Evolutionary conservation across 2,113 vertebrate genomes (phyloP), one percentile per base, ranked within the genome.

Genomic region (Egretta garzetta): DNA sequence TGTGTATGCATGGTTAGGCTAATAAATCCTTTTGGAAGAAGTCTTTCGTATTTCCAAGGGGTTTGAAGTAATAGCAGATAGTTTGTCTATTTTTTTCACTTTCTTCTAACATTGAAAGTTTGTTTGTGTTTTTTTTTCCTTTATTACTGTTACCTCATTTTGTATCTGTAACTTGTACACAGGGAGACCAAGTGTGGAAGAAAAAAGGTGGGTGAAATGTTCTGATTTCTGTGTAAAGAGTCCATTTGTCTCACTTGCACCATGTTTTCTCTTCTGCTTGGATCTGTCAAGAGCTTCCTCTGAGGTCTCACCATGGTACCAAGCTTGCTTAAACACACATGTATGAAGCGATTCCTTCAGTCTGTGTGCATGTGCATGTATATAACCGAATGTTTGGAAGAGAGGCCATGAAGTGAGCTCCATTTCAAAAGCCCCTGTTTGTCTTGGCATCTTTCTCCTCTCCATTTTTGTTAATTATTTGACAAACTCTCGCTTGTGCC

Each of bases 401-500:
- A 93, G 71, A 97, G 70, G 84, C 91, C 87, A 73, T 62, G 74
- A 90, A 96, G 92, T 72, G 67, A 95, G 56, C 82, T 76, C 94
- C 32, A 85, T 90, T 92, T 97, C 94, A 96, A 93, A 97, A 93
- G 88, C 74, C 55, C 50, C 62, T 98, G 93, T 97, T 98, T 98
- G 86, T 96, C 90, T 98, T 98, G 98, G 96, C 94, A 13, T 95
- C 91, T 91, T 77, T 71, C 79, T 88, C 80, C 90, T 90, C 89
- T 96, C 94, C 91, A 94, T 96, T 97, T 97, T 96, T 96, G 90
- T 92, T 98, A 97, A 97, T 97, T 96, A 93, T 96, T 95, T 94
- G 87, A 97, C 53, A 28, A 95, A 93, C 91, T 62, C 86, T 93
- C 14, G 3, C 81, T 96, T 97, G 67, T 94, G 80, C 89, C 88